Base-by-base conservation (phyloP, 2,888 invertebrate genomes). In the Drosophila sordidula region DNA sequence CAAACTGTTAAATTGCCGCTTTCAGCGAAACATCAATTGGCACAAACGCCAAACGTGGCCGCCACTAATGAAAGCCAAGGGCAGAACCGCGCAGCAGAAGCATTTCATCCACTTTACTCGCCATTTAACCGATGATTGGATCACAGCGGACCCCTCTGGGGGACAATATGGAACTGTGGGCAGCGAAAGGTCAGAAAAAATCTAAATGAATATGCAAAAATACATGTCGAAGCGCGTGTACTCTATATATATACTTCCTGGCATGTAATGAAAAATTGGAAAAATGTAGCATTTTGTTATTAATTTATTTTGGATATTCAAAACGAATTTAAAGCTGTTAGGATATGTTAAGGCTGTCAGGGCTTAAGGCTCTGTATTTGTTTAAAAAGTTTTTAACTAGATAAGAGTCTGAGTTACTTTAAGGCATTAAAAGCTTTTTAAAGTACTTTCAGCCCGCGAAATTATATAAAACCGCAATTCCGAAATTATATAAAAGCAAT, bases 91-190 rank as follows among this genome's bases (percentile, higher is more conserved):
- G 25, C 14, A 14, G 36, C 50, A 51, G 46, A 55, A 71, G 55
- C 66, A 70, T 55, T 71, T 62, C 54, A 67, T 71, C 62, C 81
- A 75, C 74, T 88, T 86, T 78, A 88, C 75, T 79, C 87, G 54
- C 84, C 88, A 86, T 86, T 86, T 83, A 86, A 86, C 83, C 86
- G 72, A 75, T 88, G 81, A 88, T 88, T 86, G 79, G 83, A 87
- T 80, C 80, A 83, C 74, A 78, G 63, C 69, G 56, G 50, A 64
- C 41, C 51, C 44, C 56, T 34, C 6, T 6, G 3, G 25, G 62
- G 45, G 51, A 54, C 49, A 52, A 73, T 72, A 74, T 57, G 61
- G 42, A 47, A 38, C 46, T 36, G 29, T 36, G 57, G 51, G 51
- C 61, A 75, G 51, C 47, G 26, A 49, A 64, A 34, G 69, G 64